Percentiles rank a stretch among this genome's conserved stretches.
These are phyloP conservation scores for Enteromius anoplus DNA, from an alignment of 2,797 vertebrate species.

Conservation along the genomic window DNA sequence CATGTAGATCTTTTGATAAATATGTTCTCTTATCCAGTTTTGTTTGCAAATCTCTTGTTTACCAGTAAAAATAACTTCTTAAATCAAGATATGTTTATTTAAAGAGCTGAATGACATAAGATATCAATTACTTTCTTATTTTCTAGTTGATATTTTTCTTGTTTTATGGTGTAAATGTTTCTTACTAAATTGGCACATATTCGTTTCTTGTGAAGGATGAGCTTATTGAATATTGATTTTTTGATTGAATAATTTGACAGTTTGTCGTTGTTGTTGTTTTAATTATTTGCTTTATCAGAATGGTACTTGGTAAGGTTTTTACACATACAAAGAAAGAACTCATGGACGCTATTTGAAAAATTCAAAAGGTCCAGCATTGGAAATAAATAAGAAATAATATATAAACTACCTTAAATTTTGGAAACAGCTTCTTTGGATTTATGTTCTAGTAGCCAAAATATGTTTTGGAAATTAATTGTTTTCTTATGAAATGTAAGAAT, in stretches of 20 bases:
- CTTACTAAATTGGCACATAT: not conserved
- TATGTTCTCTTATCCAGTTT: not conserved
- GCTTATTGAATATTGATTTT: not conserved
- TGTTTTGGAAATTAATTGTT: no score
- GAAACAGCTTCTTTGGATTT: not conserved
- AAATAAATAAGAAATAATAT: not conserved
- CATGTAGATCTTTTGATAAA: not conserved
- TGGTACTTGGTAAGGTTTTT: not conserved
- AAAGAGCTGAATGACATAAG: not conserved
- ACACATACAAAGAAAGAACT: not conserved
- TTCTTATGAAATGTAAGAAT: no score
- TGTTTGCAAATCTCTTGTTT: not conserved
- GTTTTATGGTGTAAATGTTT: no score
- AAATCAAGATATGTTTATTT: not conserved
- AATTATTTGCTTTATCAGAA: not conserved
- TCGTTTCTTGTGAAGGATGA: not conserved
- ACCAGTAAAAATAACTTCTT: not conserved
- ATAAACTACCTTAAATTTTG: not conserved
- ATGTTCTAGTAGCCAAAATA: no score
- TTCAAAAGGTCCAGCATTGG: not conserved
- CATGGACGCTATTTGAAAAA: not conserved
- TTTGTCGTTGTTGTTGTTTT: not conserved
- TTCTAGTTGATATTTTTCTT: not conserved
- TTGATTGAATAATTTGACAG: no score
- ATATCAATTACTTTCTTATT: not conserved